A percentile compares a stretch with the other conserved stretches of the same genome.
phyloP scores from a whole-genome alignment of 2,797 vertebrate species.

The Sebastes iracundus region DNA sequence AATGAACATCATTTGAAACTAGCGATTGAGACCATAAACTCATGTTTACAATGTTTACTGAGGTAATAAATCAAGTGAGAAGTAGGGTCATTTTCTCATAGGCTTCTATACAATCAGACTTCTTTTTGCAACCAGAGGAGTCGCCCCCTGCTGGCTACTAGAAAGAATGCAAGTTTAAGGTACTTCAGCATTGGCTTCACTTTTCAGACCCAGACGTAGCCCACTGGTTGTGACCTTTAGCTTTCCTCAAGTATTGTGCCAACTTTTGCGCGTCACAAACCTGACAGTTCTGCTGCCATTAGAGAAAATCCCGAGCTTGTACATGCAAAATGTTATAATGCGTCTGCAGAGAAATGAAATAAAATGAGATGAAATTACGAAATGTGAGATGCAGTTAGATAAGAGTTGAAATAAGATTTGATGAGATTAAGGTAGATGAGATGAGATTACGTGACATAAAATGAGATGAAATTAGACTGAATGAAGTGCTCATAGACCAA shows the following conservation, averaged over 20 bases:
- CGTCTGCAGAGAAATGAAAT: not conserved
- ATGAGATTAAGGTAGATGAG: not conserved
- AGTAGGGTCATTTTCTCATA: too few species aligned
- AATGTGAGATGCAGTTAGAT: not conserved
- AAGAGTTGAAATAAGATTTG: not conserved
- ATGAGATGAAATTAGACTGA: not conserved
- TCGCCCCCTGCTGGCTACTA: too few species aligned
- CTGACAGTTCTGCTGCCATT: not conserved
- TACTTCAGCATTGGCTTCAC: too few species aligned
- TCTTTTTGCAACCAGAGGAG: too few species aligned
- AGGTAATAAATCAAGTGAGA: too few species aligned
- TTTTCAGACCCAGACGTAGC: fast-evolving
- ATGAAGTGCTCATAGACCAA: not conserved
- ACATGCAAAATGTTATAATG: not conserved
- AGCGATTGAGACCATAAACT: too few species aligned
- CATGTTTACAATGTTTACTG: too few species aligned
- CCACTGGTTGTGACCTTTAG: conserved; percentile 1
- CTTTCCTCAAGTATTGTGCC: not conserved
- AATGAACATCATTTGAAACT: too few species aligned
- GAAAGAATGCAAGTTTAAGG: too few species aligned
- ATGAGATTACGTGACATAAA: not conserved
- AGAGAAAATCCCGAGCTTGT: not conserved
- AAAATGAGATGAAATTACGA: not conserved
- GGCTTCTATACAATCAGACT: too few species aligned
- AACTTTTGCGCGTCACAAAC: not conserved